These are phyloP conservation scores for Ceratotherium simum DNA, from an alignment of 2,113 vertebrate species.

Conservation along the genomic window DNA sequence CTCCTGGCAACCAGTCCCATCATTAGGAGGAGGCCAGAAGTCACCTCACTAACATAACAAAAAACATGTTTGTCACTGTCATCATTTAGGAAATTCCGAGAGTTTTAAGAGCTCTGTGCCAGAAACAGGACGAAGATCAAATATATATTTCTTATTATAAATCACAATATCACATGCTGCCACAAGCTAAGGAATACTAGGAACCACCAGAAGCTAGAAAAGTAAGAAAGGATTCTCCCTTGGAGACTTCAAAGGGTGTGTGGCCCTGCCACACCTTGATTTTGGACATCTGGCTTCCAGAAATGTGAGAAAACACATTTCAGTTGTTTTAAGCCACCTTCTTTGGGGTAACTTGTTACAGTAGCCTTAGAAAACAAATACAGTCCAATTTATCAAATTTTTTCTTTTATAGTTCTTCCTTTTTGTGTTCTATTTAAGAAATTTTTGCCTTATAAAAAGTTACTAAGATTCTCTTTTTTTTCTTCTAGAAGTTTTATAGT, in stretches of 20 bases:
- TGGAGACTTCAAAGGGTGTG: background rate
- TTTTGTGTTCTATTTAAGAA: slow-evolving; percentile 7
- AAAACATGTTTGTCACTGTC: background rate
- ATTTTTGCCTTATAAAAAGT: background rate
- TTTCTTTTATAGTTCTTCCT: background rate
- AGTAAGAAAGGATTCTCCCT: background rate
- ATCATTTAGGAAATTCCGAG: background rate
- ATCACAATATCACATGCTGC: background rate
- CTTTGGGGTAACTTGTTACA: background rate
- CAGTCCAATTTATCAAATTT: background rate
- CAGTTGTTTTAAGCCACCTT: background rate
- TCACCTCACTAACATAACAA: background rate
- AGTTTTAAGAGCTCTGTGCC: background rate
- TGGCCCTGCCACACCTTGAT: background rate
- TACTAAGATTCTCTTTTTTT: background rate
- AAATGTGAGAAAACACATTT: background rate
- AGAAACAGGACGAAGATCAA: background rate
- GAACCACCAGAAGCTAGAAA: background rate
- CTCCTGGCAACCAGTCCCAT: background rate
- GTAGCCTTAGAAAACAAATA: background rate
- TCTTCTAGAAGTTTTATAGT: background rate
- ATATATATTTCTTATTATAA: background rate
- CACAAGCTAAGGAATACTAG: background rate
- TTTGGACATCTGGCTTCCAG: background rate
- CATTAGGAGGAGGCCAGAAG: background rate